Evolutionary conservation across 2,888 invertebrate genomes (phyloP).

Genomic region (Drosophila fungiperda): DNA sequence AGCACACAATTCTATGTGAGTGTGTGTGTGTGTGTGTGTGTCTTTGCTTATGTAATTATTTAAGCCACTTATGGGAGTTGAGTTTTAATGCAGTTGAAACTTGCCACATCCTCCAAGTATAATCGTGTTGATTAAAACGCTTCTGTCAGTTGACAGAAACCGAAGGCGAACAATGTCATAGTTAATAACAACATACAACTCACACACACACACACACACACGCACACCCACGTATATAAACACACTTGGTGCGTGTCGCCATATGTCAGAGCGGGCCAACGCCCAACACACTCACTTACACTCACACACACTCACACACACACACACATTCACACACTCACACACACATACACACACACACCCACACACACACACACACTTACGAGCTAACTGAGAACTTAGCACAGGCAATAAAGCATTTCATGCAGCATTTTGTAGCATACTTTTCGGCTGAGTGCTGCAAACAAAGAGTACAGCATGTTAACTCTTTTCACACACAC

Average conservation of each 20-base stretch:
- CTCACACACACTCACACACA: conserved; percentile 7
- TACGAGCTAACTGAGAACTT: conserved; percentile 20
- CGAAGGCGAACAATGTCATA: conserved; percentile 46
- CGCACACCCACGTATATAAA: conserved; percentile 4
- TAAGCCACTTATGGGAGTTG: conserved; percentile 59
- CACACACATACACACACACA: conserved; percentile 1
- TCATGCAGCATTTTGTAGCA: conserved; percentile 44
- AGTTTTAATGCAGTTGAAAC: conserved; percentile 74
- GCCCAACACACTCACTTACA: conserved; percentile 28
- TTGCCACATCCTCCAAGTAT: conserved; percentile 63
- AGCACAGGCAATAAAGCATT: conserved; percentile 60
- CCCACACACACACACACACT: conserved; percentile 1
- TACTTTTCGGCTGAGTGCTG: conserved; percentile 38
- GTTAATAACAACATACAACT: conserved; percentile 48
- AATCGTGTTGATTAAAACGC: conserved; percentile 73
- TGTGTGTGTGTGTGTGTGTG: conserved; percentile 3
- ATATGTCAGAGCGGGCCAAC: conserved; percentile 51
- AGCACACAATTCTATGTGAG: conserved; percentile 13
- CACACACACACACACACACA: conserved; percentile 16
- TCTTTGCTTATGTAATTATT: conserved; percentile 52
- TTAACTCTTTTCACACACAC: conserved; percentile 19
- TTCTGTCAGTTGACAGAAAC: conserved; percentile 32
- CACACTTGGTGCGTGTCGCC: conserved; percentile 29
- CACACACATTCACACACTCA: conserved; percentile 5
- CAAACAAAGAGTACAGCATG: conserved; percentile 22